These are phyloP conservation scores for Orthosia gracilis DNA, from an alignment of 2,888 invertebrate genomes.

Conservation along the genomic window DNA sequence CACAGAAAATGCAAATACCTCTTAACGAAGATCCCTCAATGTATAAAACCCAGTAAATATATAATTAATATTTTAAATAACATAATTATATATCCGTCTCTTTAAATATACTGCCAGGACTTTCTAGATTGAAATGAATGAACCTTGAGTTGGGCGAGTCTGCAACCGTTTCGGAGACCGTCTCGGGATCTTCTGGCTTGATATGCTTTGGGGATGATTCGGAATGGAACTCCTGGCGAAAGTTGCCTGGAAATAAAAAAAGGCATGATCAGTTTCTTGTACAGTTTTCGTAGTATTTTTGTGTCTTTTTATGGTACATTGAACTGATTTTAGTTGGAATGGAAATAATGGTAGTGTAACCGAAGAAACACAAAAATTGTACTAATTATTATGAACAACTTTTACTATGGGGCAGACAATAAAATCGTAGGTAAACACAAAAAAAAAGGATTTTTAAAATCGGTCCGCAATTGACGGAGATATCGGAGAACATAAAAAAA, in stretches of 20 bases:
- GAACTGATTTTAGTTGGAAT: too few species aligned
- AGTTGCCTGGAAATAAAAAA: constrained; percentile 80
- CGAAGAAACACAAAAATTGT: too few species aligned
- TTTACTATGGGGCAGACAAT: too few species aligned
- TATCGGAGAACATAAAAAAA: too few species aligned
- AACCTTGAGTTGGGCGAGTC: constrained; percentile 84
- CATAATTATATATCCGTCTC: constrained; percentile 80
- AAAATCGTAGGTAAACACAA: too few species aligned
- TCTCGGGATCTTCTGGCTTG: constrained; percentile 79
- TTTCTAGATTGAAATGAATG: constrained; percentile 85
- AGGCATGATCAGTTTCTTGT: neutral
- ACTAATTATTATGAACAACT: too few species aligned
- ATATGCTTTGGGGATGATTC: constrained; percentile 85
- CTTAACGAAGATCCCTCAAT: neutral
- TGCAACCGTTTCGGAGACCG: constrained; percentile 70
- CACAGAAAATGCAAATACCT: neutral
- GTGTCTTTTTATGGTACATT: too few species aligned
- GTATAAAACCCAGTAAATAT: constrained; percentile 27
- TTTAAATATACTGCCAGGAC: constrained; percentile 82
- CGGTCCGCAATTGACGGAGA: too few species aligned
- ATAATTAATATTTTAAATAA: neutral
- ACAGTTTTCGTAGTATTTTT: neutral
- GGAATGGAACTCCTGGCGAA: constrained; percentile 85
- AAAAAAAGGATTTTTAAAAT: too few species aligned
- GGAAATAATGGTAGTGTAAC: too few species aligned